Evolutionary conservation across 2,113 vertebrate genomes (phyloP).

Genomic region (Corapipo altera): DNA sequence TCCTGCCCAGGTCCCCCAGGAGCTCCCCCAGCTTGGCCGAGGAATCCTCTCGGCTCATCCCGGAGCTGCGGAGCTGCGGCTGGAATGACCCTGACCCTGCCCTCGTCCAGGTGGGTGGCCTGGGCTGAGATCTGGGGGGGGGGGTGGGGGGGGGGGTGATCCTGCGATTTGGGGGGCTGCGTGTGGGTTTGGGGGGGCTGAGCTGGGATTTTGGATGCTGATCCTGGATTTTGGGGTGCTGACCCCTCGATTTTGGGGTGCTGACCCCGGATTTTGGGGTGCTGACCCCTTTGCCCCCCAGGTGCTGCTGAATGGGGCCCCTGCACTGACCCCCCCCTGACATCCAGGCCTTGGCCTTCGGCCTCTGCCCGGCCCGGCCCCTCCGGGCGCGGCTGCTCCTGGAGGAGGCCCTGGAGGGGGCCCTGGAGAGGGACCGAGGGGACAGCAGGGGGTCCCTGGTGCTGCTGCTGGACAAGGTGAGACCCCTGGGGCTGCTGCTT

Average conservation of each 20-base stretch:
- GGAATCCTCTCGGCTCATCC: background rate
- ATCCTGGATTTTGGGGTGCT: too few relatives aligned
- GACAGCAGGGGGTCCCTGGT: slow-evolving; percentile 39
- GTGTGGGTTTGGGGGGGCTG: too few relatives aligned
- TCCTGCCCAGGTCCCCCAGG: background rate
- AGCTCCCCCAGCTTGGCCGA: background rate
- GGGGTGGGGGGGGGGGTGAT: too few relatives aligned
- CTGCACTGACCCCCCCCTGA: slow-evolving; percentile 71
- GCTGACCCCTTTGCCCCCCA: too few relatives aligned
- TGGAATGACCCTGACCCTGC: background rate
- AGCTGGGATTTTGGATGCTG: too few relatives aligned
- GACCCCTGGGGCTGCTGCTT: too few relatives aligned
- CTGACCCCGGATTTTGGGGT: background rate
- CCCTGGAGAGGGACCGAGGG: too few relatives aligned
- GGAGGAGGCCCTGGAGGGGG: slow-evolving; percentile 54
- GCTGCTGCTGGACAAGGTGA: too few relatives aligned
- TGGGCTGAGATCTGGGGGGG: too few relatives aligned
- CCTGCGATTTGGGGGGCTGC: too few relatives aligned
- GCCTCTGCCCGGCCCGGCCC: slow-evolving; percentile 68
- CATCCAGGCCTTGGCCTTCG: slow-evolving; percentile 65
- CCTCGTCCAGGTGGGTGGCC: background rate
- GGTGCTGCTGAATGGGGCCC: slow-evolving; percentile 63
- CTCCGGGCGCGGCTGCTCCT: slow-evolving; percentile 70
- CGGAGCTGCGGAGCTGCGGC: background rate
- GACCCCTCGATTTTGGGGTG: too few relatives aligned